Evolutionary conservation across 2,113 vertebrate genomes (phyloP).

Genomic region (Mormoops blainvillei): DNA sequence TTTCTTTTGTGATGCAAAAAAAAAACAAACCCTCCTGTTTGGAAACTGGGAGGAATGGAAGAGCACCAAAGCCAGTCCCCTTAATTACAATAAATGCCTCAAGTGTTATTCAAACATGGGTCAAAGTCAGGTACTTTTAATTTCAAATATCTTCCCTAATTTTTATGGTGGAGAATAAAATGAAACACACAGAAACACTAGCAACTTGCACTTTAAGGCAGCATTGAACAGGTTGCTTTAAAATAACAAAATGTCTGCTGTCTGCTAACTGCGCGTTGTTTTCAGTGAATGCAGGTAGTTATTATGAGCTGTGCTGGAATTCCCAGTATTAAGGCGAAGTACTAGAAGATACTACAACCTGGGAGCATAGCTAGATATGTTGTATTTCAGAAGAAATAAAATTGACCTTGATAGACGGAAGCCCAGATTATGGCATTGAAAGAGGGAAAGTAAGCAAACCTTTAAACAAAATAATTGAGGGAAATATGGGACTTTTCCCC

Average conservation of each 20-base stretch:
- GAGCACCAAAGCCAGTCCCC: slow-evolving; percentile 67
- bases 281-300: not conserved
- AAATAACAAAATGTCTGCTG: not conserved
- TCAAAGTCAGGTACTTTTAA: slow-evolving; percentile 72
- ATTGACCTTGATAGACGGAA: not conserved
- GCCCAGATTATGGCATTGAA: not conserved
- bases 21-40: slow-evolving; percentile 61
- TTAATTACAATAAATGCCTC: slow-evolving; percentile 79
- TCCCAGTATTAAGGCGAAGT: not conserved
- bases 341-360: not conserved
- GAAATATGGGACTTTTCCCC: not conserved
- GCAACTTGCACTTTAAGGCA: slow-evolving; percentile 1
- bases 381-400: not conserved
- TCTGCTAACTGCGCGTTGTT: not conserved
- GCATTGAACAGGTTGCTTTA: slow-evolving; percentile 48
- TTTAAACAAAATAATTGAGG: not conserved
- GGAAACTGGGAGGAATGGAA: slow-evolving; percentile 71
- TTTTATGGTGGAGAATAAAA: not conserved
- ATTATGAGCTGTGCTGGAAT: not conserved
- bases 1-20: slow-evolving; percentile 76
- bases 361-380: not conserved
- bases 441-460: not conserved
- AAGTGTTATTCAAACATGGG: slow-evolving; percentile 73
- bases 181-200: slow-evolving; percentile 41
- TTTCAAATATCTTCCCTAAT: slow-evolving; percentile 42